Base-by-base conservation (phyloP, 2,888 invertebrate species). In the Dinocampus coccinellae region DNA sequence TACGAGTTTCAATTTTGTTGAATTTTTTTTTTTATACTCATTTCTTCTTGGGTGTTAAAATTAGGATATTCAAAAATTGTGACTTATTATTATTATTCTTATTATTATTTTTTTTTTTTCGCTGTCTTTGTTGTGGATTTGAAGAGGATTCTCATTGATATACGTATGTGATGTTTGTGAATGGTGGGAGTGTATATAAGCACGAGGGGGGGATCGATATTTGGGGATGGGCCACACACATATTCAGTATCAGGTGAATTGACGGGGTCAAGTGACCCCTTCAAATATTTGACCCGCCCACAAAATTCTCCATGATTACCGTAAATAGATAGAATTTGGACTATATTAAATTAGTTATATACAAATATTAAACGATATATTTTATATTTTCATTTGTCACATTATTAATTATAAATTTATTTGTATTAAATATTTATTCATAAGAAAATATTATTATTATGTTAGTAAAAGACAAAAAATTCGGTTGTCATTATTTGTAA, bases 211-310 rank as follows among this genome's bases (percentile, higher is more conserved):
- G 64, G 69, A 74, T 74, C 72, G 66, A 74, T 74, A 66, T 62
- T 24, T 4, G 29, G 69, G 65, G 65, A 55, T 60, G 42, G 62
- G 34, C 20, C 16, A 52, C 42, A n/a, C n/a, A n/a, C n/a, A 69
- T 42, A 34, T 65, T 42, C 60, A 70, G 70, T 75, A 72, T 72
- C 73, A 67, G 75, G 72, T 73, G 75, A 75, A 77, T 78, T 74
- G 73, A 69, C 70, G 76, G 76, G n/a, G 74, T 73, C 72, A 76
- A 76, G 74, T 24, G 73, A 75, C 73, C 70, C 67, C 60, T 65
- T 66, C 73, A 73, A 75, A 73, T 68, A 75, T 75, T 73, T 73
- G 75, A 70, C 26, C 69, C 66, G 63, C 68, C 64, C 68, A 67
- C 58, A 29, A 65, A 47, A 63, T 63, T 68, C 61, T 34, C 63